phyloP scores from a whole-genome alignment of 1,140 invertebrate species.

The Stenopsyche tienmushanensis region DNA sequence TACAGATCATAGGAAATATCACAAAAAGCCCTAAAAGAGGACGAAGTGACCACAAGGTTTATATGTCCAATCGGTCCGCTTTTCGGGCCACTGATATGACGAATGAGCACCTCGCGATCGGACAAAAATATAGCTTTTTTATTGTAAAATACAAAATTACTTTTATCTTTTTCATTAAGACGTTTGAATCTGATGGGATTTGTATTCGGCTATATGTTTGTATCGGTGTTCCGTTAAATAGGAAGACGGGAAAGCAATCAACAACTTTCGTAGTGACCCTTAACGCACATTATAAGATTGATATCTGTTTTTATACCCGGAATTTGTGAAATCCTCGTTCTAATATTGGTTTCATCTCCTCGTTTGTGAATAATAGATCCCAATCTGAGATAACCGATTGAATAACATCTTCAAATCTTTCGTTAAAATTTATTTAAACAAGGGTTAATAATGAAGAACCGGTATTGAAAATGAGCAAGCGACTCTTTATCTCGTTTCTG shows the following conservation, averaged over 20 bases:
- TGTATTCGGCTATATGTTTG: no score
- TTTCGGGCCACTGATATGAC: no score
- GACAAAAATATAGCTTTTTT: conserved; percentile 10
- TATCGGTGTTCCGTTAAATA: not conserved
- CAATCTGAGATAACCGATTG: not conserved
- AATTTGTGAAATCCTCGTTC: not conserved
- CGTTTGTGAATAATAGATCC: not conserved
- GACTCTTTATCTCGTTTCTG: not conserved
- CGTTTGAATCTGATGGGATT: no score
- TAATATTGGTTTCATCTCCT: not conserved
- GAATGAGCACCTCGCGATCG: no score
- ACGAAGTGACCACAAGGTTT: no score
- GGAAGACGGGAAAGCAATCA: not conserved
- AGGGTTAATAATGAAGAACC: no score
- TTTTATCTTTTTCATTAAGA: no score
- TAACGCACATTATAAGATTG: not conserved
- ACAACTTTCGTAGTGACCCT: not conserved
- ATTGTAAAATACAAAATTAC: conserved; percentile 22
- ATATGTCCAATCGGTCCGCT: no score
- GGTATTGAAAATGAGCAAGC: no score
- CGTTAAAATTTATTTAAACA: no score
- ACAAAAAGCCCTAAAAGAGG: no score
- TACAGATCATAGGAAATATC: no score
- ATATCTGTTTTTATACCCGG: not conserved
- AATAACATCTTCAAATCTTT: not conserved